phyloP scores from a whole-genome alignment of 2,113 vertebrate species.

The Vidua macroura region DNA sequence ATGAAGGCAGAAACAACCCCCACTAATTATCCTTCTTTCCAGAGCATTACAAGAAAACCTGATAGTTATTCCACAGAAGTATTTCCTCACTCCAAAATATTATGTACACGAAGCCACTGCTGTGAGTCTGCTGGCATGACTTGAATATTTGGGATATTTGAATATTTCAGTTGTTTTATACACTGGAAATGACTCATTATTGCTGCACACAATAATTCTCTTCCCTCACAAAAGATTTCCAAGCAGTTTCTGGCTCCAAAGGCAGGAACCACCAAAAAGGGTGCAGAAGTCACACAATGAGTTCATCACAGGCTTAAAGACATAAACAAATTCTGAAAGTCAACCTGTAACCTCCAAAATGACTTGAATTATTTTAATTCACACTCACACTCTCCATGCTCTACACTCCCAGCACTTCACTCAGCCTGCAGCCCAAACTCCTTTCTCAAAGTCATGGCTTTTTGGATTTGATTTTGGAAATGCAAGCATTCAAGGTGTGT shows the following conservation, averaged over 20 bases:
- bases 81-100: neutral
- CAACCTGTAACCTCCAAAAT: neutral
- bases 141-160: neutral
- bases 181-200: fast-evolving
- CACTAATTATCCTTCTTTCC: neutral
- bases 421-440: constrained; percentile 33
- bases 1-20: neutral
- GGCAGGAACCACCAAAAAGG: neutral
- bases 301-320: neutral
- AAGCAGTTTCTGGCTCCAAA: neutral
- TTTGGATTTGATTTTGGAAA: constrained; percentile 62
- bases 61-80: neutral
- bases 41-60: neutral
- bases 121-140: neutral
- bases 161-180: neutral
- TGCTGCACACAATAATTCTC: neutral
- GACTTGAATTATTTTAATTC: neutral
- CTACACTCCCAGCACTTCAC: neutral
- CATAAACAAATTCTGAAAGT: neutral
- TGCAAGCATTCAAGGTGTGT: constrained; percentile 73
- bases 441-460: constrained; percentile 26
- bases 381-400: neutral
- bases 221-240: neutral
- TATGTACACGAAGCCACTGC: fast-evolving
- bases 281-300: neutral